These are phyloP conservation scores for Archocentrus centrarchus DNA, from an alignment of 2,113 vertebrate genomes.

Conservation along the genomic window DNA sequence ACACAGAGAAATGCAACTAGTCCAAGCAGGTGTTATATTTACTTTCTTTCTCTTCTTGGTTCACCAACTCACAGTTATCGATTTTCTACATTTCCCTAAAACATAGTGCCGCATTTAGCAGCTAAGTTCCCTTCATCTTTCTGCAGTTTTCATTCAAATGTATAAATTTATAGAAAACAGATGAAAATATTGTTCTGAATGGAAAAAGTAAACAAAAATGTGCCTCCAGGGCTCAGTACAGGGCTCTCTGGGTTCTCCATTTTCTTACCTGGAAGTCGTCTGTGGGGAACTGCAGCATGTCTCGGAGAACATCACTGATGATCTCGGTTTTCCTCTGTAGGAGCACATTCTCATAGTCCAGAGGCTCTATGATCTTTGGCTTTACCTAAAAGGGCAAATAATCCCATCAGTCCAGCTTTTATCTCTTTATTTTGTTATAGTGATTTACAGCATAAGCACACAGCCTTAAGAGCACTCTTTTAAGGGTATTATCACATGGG, in stretches of 20 bases:
- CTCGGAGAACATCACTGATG: slow-evolving; percentile 90
- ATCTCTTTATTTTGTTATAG: background rate
- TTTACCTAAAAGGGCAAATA: slow-evolving; percentile 85
- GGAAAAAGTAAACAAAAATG: background rate
- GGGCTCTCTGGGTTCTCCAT: background rate
- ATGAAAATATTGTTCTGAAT: too few species aligned
- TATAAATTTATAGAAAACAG: too few species aligned
- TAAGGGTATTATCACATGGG: background rate
- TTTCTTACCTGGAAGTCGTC: slow-evolving; percentile 93
- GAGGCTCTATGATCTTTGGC: slow-evolving; percentile 95
- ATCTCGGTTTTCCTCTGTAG: slow-evolving; percentile 97
- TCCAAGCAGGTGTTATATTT: too few species aligned
- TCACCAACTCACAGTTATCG: background rate
- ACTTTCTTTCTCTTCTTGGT: background rate
- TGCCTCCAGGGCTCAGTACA: background rate
- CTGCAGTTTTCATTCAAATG: too few species aligned
- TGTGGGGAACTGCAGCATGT: slow-evolving; percentile 95
- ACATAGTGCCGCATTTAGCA: background rate
- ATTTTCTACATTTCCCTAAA: background rate
- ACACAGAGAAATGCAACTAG: too few species aligned
- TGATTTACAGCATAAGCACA: background rate
- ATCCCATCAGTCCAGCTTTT: background rate
- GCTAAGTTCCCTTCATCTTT: too few species aligned
- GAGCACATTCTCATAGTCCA: slow-evolving; percentile 95
- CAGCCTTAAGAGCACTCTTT: background rate